These are phyloP conservation scores for Coenonympha glycerion DNA, from an alignment of 2,888 invertebrate species.

Conservation along the genomic window DNA sequence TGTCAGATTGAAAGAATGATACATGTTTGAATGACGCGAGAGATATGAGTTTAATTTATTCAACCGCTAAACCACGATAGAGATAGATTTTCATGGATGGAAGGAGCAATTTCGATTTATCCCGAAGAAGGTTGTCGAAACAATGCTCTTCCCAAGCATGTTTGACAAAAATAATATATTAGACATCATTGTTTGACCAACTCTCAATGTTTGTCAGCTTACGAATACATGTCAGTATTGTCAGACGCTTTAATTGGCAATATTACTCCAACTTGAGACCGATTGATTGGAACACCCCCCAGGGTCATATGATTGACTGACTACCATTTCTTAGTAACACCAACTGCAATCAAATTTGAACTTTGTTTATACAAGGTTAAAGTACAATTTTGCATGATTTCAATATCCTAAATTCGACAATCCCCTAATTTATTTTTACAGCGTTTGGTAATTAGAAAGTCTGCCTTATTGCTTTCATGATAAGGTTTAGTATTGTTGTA, in stretches of 20 bases:
- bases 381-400: neutral
- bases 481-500: conserved; percentile 11
- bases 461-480: neutral
- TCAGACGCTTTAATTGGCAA: conserved; percentile 22
- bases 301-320: conserved; percentile 19
- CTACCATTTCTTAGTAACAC: conserved; percentile 5
- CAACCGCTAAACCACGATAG: no score
- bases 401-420: conserved; percentile 1
- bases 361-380: neutral
- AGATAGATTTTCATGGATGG: no score
- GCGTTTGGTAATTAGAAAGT: neutral
- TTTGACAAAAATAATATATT: no score
- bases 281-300: conserved; percentile 18
- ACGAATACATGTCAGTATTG: conserved; percentile 6
- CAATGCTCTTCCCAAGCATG: no score
- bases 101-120: no score
- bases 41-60: no score
- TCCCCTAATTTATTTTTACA: conserved; percentile 11
- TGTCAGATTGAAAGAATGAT: no score
- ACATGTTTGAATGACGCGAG: no score
- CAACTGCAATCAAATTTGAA: neutral
- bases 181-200: neutral
- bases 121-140: no score
- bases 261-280: conserved; percentile 22
- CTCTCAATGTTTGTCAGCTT: conserved; percentile 8